These are phyloP conservation scores for Campaea margaritaria DNA, from an alignment of 2,888 invertebrate genomes.

Conservation along the genomic window DNA sequence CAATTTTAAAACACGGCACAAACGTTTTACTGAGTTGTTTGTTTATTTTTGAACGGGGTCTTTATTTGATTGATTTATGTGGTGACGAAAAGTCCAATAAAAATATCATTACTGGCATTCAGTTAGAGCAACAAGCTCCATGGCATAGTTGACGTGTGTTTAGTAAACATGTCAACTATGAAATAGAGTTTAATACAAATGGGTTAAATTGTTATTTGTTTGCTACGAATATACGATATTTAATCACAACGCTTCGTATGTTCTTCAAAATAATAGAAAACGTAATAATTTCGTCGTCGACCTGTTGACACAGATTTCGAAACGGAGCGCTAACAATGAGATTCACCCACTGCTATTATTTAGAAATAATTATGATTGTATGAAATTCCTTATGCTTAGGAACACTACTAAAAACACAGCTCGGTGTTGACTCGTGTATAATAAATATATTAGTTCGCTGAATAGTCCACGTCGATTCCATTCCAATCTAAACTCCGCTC, in stretches of 20 bases:
- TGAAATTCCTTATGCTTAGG: constrained; percentile 14
- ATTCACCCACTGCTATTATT: constrained; percentile 14
- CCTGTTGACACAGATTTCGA: constrained; percentile 45
- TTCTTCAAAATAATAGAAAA: constrained; percentile 31
- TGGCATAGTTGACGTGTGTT: constrained; percentile 11
- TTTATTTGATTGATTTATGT: not conserved
- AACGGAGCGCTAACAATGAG: constrained; percentile 14
- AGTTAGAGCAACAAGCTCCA: not conserved
- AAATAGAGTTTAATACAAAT: not conserved
- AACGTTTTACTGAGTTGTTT: too few relatives aligned
- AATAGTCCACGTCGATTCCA: constrained; percentile 7
- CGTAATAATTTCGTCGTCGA: constrained; percentile 37
- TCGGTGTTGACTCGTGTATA: constrained; percentile 4
- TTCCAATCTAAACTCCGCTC: too few relatives aligned
- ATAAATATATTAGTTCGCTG: constrained; percentile 9
- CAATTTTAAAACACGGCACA: too few relatives aligned
- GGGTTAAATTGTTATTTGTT: not conserved
- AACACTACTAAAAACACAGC: constrained; percentile 5
- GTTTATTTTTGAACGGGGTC: too few relatives aligned
- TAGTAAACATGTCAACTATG: not conserved
- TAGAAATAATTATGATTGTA: constrained; percentile 23
- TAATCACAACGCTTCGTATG: not conserved
- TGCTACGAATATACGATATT: not conserved
- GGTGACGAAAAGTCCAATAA: not conserved
- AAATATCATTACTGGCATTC: not conserved